phyloP scores from a whole-genome alignment of 2,113 vertebrate genomes.

The Rhinichthys klamathensis region DNA sequence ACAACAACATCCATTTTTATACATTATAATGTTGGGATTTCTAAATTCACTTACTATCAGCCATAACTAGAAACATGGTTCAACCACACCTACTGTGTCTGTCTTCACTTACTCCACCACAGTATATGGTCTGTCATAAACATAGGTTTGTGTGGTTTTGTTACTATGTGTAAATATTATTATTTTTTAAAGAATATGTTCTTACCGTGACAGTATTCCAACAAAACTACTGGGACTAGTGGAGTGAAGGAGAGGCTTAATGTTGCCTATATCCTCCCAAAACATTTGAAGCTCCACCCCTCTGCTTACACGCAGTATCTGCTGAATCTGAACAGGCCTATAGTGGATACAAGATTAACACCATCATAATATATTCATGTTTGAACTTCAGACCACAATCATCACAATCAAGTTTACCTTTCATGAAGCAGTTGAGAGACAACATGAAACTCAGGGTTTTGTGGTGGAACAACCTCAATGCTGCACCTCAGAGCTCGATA shows the following conservation, averaged over 20 bases:
- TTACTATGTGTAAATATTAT: no score
- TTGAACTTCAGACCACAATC: background rate
- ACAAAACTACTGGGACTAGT: constrained; percentile 80
- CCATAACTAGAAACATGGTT: no score
- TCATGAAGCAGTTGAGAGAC: constrained; percentile 67
- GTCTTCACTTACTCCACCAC: no score
- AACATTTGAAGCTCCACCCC: constrained; percentile 79
- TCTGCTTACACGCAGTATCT: constrained; percentile 78
- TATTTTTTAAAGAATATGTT: background rate
- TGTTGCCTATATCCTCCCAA: constrained; percentile 75
- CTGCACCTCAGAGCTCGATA: constrained; percentile 84
- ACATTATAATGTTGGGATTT: no score
- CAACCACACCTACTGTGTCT: no score
- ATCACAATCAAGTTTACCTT: constrained; percentile 52
- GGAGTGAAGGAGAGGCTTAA: constrained; percentile 79
- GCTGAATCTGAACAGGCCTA: constrained; percentile 70
- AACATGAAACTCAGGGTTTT: constrained; percentile 71
- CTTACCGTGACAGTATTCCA: constrained; percentile 88
- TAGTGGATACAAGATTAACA: background rate
- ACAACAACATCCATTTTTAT: no score
- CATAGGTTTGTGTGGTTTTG: no score
- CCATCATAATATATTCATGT: background rate
- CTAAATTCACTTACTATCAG: no score
- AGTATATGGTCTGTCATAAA: no score
- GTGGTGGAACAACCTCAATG: constrained; percentile 72